Conservation (phyloP, 1,140 invertebrate species). For the Lamellibrachia luymesi region DNA sequence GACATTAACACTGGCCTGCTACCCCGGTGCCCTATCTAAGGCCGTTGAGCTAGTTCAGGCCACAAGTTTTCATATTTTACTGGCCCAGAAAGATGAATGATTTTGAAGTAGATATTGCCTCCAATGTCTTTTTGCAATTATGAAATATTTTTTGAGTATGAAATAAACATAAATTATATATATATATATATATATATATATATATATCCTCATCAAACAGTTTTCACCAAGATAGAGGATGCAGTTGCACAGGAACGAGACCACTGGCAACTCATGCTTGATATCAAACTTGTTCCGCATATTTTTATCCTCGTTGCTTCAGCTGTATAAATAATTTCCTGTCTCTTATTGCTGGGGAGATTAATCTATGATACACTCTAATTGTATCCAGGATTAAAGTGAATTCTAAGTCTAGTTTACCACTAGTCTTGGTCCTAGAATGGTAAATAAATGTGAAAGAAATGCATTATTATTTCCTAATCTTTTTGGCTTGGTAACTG, state of each 20-base stretch:
- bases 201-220: no score
- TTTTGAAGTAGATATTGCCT: no score
- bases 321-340: background rate
- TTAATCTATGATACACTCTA: background rate
- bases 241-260: background rate
- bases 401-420: background rate
- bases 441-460: background rate
- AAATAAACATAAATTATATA: no score
- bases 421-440: background rate
- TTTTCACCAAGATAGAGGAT: background rate
- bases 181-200: no score
- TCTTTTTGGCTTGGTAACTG: background rate
- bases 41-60: no score
- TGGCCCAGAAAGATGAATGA: no score
- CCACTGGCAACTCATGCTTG: background rate
- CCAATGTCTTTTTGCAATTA: background rate
- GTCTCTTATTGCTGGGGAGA: background rate
- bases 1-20: no score
- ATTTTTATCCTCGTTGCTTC: background rate
- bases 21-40: no score
- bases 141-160: no score
- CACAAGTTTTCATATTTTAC: no score
- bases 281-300: background rate
- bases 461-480: background rate
- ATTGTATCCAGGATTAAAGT: background rate